phyloP scores from a whole-genome alignment of 2,797 vertebrate genomes.

The Acanthurus tractus region DNA sequence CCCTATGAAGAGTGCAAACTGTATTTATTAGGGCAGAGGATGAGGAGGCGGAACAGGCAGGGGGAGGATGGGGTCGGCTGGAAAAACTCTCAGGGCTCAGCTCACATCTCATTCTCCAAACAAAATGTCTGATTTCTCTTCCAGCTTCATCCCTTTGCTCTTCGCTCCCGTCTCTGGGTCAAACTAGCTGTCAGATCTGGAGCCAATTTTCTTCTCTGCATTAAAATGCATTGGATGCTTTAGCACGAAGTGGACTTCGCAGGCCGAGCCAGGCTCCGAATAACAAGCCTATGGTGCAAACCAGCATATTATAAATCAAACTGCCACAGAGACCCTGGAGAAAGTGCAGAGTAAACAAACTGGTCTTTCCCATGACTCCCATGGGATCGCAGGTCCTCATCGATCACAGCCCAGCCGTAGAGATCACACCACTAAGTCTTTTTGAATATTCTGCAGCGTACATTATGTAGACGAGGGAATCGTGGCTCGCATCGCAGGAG shows the following conservation, averaged over 20 bases:
- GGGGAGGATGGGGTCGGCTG: slow-evolving; percentile 49
- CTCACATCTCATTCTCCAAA: slow-evolving; percentile 71
- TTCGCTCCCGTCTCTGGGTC: slow-evolving; percentile 62
- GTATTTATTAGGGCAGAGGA: slow-evolving; percentile 67
- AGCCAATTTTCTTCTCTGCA: slow-evolving; percentile 68
- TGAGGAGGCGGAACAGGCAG: slow-evolving; percentile 41
- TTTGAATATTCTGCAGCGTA: slow-evolving; percentile 58
- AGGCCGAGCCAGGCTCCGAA: slow-evolving; percentile 46
- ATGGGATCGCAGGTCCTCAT: slow-evolving; percentile 74
- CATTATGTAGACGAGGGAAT: slow-evolving; percentile 49
- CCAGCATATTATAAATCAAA: slow-evolving; percentile 81
- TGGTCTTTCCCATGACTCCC: slow-evolving; percentile 80
- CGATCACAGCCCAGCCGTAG: slow-evolving; percentile 69
- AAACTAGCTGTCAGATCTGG: slow-evolving; percentile 60
- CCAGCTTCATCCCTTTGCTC: slow-evolving; percentile 57
- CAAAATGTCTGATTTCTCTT: slow-evolving; percentile 77
- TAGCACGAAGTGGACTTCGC: slow-evolving; percentile 55
- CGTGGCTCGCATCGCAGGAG: slow-evolving; percentile 51
- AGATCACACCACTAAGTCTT: slow-evolving; percentile 60
- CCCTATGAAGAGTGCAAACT: slow-evolving; percentile 54
- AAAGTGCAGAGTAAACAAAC: slow-evolving; percentile 87
- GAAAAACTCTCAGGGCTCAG: slow-evolving; percentile 70
- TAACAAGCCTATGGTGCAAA: slow-evolving; percentile 65
- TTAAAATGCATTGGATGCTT: slow-evolving; percentile 75
- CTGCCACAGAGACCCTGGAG: slow-evolving; percentile 75